Percentiles rank a stretch among this genome's conserved stretches.
Evolutionary conservation across 2,888 invertebrate genomes (phyloP).

Genomic region (Galerucella calmariensis): DNA sequence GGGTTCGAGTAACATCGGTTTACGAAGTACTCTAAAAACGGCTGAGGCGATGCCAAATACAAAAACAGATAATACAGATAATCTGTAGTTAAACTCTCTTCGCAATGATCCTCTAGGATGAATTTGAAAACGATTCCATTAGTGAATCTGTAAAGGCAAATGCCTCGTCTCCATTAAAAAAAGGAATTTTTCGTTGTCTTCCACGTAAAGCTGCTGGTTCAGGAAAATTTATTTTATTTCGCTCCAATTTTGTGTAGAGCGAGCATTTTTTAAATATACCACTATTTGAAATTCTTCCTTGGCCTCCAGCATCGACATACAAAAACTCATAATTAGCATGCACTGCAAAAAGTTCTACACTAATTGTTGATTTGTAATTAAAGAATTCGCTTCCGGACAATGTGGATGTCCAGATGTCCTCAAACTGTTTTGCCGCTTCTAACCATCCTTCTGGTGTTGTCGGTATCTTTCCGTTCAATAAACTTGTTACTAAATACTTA

Average conservation of each 20-base stretch:
- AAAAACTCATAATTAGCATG: conserved; percentile 47
- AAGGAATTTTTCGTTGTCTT: conserved; percentile 42
- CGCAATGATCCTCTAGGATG: conserved; percentile 32
- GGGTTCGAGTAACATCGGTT: too few relatives aligned
- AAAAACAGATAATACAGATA: too few relatives aligned
- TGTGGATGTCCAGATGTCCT: too few relatives aligned
- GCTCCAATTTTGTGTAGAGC: conserved; percentile 27
- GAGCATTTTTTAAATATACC: conserved; percentile 46
- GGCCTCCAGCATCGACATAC: conserved; percentile 55
- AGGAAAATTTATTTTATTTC: conserved; percentile 28
- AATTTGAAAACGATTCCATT: conserved; percentile 45
- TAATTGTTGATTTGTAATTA: too few relatives aligned
- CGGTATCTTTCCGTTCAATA: too few relatives aligned
- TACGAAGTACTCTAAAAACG: conserved; percentile 44
- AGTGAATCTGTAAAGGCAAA: conserved; percentile 44
- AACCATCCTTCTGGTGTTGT: too few relatives aligned
- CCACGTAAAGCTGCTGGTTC: conserved; percentile 37
- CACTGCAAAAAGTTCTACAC: too few relatives aligned
- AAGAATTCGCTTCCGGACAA: too few relatives aligned
- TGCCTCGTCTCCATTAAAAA: conserved; percentile 49
- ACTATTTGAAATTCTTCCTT: conserved; percentile 56
- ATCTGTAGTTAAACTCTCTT: conserved; percentile 46
- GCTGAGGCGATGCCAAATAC: conserved; percentile 32
- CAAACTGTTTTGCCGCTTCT: too few relatives aligned
- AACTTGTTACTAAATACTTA: not conserved